Percentiles rank a stretch among this genome's conserved stretches.
These are phyloP conservation scores for Cercopithecus diana DNA, from an alignment of 2,797 vertebrate species.

Conservation along the genomic window DNA sequence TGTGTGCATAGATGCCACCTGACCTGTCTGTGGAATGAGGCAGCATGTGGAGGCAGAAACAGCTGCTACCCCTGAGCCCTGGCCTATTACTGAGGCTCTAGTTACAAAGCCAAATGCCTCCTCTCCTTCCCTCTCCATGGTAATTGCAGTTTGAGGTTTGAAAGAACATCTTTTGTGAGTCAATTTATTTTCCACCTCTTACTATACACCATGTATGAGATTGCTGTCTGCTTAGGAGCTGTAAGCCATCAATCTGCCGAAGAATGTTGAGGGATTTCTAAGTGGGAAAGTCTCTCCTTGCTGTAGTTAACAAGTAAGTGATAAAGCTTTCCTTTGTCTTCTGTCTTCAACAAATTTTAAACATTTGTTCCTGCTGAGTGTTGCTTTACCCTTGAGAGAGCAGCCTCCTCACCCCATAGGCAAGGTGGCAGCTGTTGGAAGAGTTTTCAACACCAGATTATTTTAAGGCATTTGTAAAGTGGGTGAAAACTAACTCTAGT, in stretches of 20 bases:
- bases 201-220: background rate
- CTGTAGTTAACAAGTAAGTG: accelerated
- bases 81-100: background rate
- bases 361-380: background rate
- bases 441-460: slow-evolving; percentile 58
- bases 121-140: background rate
- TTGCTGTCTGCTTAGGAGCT: background rate
- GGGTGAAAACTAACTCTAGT: slow-evolving; percentile 52
- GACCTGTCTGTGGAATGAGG: background rate
- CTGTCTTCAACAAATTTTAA: background rate
- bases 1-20: background rate
- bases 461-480: slow-evolving; percentile 64
- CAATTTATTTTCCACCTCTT: background rate
- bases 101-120: background rate
- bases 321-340: background rate
- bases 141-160: background rate
- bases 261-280: background rate
- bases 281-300: background rate
- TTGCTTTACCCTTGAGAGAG: background rate
- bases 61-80: slow-evolving; percentile 28
- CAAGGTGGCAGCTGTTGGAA: slow-evolving; percentile 36
- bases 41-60: background rate
- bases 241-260: background rate
- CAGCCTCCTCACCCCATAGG: slow-evolving; percentile 20
- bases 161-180: background rate